Evolutionary conservation across 2,797 vertebrate genomes (phyloP).

Genomic region (Chromis chromis): DNA sequence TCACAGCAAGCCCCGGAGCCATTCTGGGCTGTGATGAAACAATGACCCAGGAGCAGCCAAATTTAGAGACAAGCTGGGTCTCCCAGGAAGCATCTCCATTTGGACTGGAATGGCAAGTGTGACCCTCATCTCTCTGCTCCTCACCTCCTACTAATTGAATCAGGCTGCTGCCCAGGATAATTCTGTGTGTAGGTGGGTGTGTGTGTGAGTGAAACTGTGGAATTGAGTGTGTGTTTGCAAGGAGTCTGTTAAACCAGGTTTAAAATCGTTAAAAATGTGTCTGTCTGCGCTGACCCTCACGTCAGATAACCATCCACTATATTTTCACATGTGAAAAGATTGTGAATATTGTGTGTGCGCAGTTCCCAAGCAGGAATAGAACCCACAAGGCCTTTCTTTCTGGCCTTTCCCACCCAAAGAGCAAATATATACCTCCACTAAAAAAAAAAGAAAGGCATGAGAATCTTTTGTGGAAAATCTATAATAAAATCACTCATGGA

Average conservation of each 20-base stretch:
- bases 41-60: constrained; percentile 79
- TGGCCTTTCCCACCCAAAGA: constrained; percentile 18
- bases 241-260: constrained; percentile 54
- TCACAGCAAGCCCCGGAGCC: constrained; percentile 50
- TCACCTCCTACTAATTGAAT: constrained; percentile 86
- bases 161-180: constrained; percentile 76
- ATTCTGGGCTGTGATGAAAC: constrained; percentile 72
- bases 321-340: constrained; percentile 23
- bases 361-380: neutral
- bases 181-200: constrained; percentile 31
- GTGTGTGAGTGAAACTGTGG: constrained; percentile 15
- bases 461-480: constrained; percentile 55
- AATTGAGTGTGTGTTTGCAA: constrained; percentile 16
- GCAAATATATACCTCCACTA: constrained; percentile 58
- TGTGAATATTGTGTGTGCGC: constrained; percentile 9
- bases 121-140: constrained; percentile 81
- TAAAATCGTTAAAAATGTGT: constrained; percentile 55
- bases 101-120: constrained; percentile 76
- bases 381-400: neutral
- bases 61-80: constrained; percentile 81
- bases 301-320: constrained; percentile 41
- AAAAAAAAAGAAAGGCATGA: constrained; percentile 67
- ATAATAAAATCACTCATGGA: constrained; percentile 58
- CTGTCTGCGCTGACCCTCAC: constrained; percentile 38
- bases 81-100: constrained; percentile 78